Conservation (phyloP, 2,888 invertebrate species). For the Chromoteleia sp. region DNA sequence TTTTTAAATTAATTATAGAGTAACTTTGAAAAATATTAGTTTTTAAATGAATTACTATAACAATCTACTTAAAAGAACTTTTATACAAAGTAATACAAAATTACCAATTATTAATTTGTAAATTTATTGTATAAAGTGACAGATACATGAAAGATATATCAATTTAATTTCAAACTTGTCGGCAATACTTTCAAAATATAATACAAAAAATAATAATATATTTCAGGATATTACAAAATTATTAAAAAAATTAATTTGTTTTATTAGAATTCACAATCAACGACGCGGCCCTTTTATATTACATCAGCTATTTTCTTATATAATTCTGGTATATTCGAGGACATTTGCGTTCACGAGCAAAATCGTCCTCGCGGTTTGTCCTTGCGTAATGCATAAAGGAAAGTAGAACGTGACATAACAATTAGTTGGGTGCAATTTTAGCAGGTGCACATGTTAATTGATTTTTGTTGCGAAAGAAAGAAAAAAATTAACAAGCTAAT, state of each 20-base stretch:
- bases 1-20: not conserved
- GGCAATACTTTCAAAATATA: too few relatives aligned
- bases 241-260: too few relatives aligned
- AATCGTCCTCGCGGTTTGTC: constrained; percentile 27
- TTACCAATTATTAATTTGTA: too few relatives aligned
- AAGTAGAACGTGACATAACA: constrained; percentile 51
- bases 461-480: not conserved
- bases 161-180: too few relatives aligned
- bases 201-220: too few relatives aligned
- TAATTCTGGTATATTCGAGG: constrained; percentile 23
- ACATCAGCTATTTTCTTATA: constrained; percentile 15
- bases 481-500: constrained; percentile 7
- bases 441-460: constrained; percentile 6
- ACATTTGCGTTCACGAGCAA: constrained; percentile 18
- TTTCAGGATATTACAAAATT: not conserved
- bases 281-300: too few relatives aligned
- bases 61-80: not conserved
- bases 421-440: constrained; percentile 28
- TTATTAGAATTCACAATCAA: too few relatives aligned
- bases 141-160: too few relatives aligned
- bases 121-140: too few relatives aligned
- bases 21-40: not conserved
- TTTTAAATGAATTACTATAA: not conserved
- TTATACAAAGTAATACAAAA: too few relatives aligned
- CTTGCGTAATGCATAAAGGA: constrained; percentile 42